Conservation (phyloP, 2,888 invertebrate genomes). For the Idaea aversata region DNA sequence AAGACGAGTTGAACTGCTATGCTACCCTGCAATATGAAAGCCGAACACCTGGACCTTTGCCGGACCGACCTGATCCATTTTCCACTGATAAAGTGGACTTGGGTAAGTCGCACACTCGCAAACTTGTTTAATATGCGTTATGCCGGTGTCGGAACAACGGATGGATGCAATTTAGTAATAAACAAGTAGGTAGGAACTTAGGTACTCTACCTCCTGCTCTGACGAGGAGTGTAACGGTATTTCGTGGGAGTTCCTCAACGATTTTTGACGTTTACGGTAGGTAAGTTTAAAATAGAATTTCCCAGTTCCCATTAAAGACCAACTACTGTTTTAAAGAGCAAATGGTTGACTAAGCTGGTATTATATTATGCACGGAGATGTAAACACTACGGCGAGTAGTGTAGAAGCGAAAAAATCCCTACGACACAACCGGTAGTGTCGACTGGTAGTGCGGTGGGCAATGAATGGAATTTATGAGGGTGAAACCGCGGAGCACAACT, state of each 20-base stretch:
- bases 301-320: no score
- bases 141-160: slow-evolving; percentile 20
- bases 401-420: no score
- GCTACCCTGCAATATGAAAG: slow-evolving; percentile 81
- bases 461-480: no score
- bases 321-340: no score
- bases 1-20: slow-evolving; percentile 69
- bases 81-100: slow-evolving; percentile 74
- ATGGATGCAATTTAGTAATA: slow-evolving; percentile 30
- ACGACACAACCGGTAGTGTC: no score
- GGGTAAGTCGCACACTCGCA: slow-evolving; percentile 59
- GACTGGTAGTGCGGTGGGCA: no score
- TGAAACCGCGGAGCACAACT: no score
- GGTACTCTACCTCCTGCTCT: neutral
- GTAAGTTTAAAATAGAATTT: neutral
- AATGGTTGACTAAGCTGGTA: no score
- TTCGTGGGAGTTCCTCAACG: neutral
- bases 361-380: no score
- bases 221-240: slow-evolving; percentile 7
- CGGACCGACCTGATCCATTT: slow-evolving; percentile 79
- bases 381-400: no score
- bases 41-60: slow-evolving; percentile 72
- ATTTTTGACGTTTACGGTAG: neutral
- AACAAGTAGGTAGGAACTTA: slow-evolving; percentile 15
- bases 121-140: slow-evolving; percentile 7